Base-by-base conservation (phyloP, 2,113 vertebrate genomes). In the Dromas ardeola region DNA sequence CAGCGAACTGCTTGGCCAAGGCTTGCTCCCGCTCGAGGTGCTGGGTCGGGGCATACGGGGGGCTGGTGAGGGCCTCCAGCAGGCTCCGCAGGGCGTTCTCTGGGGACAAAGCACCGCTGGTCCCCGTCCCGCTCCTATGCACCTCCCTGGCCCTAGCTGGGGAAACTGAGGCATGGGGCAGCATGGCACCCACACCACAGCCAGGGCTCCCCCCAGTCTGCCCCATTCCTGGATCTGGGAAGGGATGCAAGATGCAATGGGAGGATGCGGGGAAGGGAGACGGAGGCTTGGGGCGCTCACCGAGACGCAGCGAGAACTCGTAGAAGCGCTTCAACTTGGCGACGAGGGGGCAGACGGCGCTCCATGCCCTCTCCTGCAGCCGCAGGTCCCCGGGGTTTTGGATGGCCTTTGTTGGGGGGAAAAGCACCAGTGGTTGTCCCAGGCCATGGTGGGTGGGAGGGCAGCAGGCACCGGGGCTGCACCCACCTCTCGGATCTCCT, bases 291-390 rank as follows among this genome's bases (percentile, higher is more conserved):
- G 58, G 15, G 13, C 1, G 1, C 93, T 98, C 97, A 99, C 99
- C 99, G 96, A 99, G 97, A 79, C 99, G 95, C 42, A 99, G 98
- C 25, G 99, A 99, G 93, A 99, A 99, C 98, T 99, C 99, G 3
- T 99, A 99, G 97, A 99, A 99, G 27, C 99, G 98, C 91, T 99
- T 99, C 90, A 99, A 98, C 92, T 99, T 99, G 90, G 99, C 98
- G 94, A 99, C 99, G n/a, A 99, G 97, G 47, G 99, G 99, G 96
- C 99, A 99, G 83, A 99, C 99, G 8, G 99, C 98, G 5, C 99
- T 98, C 99, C 99, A 99, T 71, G 99, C 99, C 92, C 98, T 98
- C 96, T 99, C 99, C 97, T 99, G 99, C 45, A 99, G 98, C 94
- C 98, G 98, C 40, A 99, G 98, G 97, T 99, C 99, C 38, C 98